Conservation (phyloP, 2,113 vertebrate species). For the Dasyurus viverrinus region DNA sequence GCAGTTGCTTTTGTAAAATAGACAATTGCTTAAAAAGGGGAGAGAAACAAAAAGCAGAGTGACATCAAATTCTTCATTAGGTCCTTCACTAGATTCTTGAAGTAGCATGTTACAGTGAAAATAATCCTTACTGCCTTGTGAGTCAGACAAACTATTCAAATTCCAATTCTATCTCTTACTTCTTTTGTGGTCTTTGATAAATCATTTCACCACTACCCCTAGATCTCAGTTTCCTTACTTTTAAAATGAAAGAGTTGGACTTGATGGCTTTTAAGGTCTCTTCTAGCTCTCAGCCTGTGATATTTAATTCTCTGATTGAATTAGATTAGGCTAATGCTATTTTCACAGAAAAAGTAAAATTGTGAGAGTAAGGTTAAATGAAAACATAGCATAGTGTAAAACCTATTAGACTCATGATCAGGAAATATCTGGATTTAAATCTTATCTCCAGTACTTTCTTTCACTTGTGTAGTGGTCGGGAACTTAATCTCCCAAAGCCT, state of each 20-base stretch:
- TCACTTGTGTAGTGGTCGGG: neutral
- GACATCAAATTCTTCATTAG: neutral
- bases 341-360: neutral
- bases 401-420: neutral
- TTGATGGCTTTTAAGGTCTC: neutral
- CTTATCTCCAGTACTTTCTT: neutral
- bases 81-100: neutral
- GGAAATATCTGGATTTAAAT: neutral
- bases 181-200: neutral
- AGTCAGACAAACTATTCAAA: neutral
- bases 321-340: neutral
- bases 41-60: neutral
- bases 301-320: neutral
- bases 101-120: neutral
- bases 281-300: neutral
- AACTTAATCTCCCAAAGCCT: neutral
- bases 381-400: neutral
- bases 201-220: neutral
- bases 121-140: neutral
- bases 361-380: neutral
- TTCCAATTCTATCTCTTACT: neutral
- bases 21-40: neutral
- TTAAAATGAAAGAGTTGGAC: neutral
- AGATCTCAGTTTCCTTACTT: neutral
- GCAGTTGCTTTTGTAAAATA: conserved; percentile 16